Evolutionary conservation across 1,140 invertebrate genomes (phyloP).

Genomic region (Drosophila repleta): DNA sequence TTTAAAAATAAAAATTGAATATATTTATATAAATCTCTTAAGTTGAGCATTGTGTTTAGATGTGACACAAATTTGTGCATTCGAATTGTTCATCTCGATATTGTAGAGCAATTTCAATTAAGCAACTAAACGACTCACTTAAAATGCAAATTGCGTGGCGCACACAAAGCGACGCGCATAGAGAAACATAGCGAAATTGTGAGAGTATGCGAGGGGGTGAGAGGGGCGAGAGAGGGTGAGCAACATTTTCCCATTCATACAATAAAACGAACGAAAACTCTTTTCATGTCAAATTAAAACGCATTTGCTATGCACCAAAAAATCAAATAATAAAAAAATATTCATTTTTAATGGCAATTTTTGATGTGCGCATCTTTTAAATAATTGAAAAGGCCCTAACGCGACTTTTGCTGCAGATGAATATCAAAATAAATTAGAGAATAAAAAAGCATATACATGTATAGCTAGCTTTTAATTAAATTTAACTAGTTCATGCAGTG

Average conservation of each 20-base stretch:
- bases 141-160: constrained; percentile 76
- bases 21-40: background rate
- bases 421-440: constrained; percentile 1
- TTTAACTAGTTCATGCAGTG: background rate
- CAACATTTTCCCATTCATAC: constrained; percentile 25
- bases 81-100: constrained; percentile 64
- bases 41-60: background rate
- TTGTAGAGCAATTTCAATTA: constrained; percentile 67
- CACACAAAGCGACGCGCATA: constrained; percentile 46
- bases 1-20: no score
- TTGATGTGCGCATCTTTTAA: constrained; percentile 48
- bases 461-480: background rate
- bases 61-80: constrained; percentile 42
- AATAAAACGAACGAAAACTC: constrained; percentile 50
- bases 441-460: background rate
- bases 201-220: background rate
- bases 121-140: constrained; percentile 75
- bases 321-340: constrained; percentile 4
- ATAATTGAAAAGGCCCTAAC: constrained; percentile 60
- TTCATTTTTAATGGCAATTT: constrained; percentile 3
- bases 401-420: constrained; percentile 15
- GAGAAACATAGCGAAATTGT: background rate
- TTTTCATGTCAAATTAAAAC: constrained; percentile 52
- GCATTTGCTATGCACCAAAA: constrained; percentile 20
- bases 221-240: background rate